These are phyloP conservation scores for Copidosoma floridanum DNA, from an alignment of 1,140 invertebrate species.

Conservation along the genomic window DNA sequence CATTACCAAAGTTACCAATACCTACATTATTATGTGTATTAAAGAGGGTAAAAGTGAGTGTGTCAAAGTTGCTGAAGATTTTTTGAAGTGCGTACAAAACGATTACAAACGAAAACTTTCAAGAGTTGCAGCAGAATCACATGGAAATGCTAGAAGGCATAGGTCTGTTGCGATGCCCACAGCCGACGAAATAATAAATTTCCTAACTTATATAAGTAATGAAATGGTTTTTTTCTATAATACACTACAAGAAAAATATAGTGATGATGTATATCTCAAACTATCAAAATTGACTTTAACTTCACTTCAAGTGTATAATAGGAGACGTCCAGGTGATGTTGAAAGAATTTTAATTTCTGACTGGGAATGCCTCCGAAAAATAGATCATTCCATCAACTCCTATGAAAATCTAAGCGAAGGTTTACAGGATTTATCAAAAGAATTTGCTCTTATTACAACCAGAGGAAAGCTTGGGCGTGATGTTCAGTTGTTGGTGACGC, in stretches of 20 bases:
- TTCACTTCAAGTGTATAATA: neutral
- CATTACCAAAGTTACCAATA: neutral
- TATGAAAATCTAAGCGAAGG: neutral
- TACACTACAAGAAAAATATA: neutral
- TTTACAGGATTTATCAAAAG: neutral
- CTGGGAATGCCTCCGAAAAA: neutral
- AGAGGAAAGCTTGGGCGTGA: neutral
- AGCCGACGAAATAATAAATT: neutral
- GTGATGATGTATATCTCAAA: neutral
- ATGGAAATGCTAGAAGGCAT: too few relatives aligned
- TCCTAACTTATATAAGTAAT: neutral
- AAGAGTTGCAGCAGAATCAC: too few relatives aligned
- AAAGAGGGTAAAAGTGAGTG: neutral
- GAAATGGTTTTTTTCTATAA: neutral
- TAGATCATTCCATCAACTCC: neutral
- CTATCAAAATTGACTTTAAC: neutral
- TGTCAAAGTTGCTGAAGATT: neutral
- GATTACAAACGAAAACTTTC: neutral
- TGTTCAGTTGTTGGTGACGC: neutral
- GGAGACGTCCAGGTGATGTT: neutral
- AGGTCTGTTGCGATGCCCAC: neutral
- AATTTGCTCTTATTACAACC: neutral
- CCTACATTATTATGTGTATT: neutral
- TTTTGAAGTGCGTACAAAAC: neutral
- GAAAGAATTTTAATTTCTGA: neutral